phyloP scores from a whole-genome alignment of 2,113 vertebrate genomes.

The Oryzias curvinotus region DNA sequence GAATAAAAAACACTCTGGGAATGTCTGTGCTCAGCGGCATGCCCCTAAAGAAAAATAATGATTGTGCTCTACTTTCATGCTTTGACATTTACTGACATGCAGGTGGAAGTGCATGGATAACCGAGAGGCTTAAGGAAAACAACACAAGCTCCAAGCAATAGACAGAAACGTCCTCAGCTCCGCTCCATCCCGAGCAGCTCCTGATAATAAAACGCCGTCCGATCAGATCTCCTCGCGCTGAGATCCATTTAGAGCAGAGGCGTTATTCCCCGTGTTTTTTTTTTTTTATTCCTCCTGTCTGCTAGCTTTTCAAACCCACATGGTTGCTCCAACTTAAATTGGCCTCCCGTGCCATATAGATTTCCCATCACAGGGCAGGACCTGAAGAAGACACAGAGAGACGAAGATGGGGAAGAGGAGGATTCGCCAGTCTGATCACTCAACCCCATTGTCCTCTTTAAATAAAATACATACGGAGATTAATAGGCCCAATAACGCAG shows the following conservation, averaged over 20 bases:
- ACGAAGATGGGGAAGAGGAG: conserved; percentile 28
- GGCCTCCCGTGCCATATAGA: conserved; percentile 75
- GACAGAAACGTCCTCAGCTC: conserved; percentile 36
- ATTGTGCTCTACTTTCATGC: conserved; percentile 15
- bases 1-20: conserved; percentile 46
- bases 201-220: conserved; percentile 52
- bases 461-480: conserved; percentile 76
- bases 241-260: conserved; percentile 68
- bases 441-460: conserved; percentile 66
- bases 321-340: conserved; percentile 72
- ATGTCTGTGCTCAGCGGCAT: conserved; percentile 23
- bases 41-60: conserved; percentile 11
- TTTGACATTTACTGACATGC: conserved; percentile 20
- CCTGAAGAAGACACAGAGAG: conserved; percentile 72
- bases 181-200: conserved; percentile 24
- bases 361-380: conserved; percentile 73
- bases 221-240: conserved; percentile 45
- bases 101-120: conserved; percentile 19
- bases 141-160: conserved; percentile 22
- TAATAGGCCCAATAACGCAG: conserved; percentile 63
- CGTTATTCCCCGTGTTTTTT: conserved; percentile 63
- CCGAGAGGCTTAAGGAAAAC: conserved; percentile 27
- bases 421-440: conserved; percentile 51
- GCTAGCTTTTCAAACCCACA: conserved; percentile 66
- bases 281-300: conserved; percentile 50